These are phyloP conservation scores for Melipona beecheii DNA, from an alignment of 2,888 invertebrate genomes.

Conservation along the genomic window DNA sequence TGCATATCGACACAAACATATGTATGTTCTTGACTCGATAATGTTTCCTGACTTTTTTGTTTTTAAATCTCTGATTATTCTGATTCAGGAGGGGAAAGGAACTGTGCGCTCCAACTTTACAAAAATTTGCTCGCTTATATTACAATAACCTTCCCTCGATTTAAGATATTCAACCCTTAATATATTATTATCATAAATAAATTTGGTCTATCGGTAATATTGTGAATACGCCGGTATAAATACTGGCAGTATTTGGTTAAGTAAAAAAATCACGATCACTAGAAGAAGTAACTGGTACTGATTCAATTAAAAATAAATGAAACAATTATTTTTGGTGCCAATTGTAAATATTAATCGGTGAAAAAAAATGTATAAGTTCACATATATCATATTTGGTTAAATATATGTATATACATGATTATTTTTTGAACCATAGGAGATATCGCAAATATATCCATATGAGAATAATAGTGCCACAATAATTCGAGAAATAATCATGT, in stretches of 20 bases:
- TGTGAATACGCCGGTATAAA: constrained; percentile 82
- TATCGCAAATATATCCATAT: not conserved
- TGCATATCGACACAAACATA: constrained; percentile 5
- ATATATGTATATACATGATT: not conserved
- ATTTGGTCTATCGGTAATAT: constrained; percentile 84
- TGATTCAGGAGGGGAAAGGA: constrained; percentile 75
- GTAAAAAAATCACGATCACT: constrained; percentile 77
- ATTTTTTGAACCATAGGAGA: not conserved
- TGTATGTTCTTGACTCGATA: constrained; percentile 66
- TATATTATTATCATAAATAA: constrained; percentile 84
- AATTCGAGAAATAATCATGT: constrained; percentile 2
- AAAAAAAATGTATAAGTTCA: constrained; percentile 46
- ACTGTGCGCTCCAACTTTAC: constrained; percentile 82
- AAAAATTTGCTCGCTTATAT: constrained; percentile 80
- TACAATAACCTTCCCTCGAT: constrained; percentile 81
- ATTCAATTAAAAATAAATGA: constrained; percentile 38
- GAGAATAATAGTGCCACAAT: not conserved
- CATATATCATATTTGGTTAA: not conserved
- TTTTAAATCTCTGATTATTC: constrained; percentile 63
- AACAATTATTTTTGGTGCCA: constrained; percentile 33
- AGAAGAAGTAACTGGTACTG: constrained; percentile 73
- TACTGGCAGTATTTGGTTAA: constrained; percentile 83
- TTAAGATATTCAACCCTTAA: constrained; percentile 82
- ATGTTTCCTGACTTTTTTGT: constrained; percentile 65
- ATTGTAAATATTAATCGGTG: constrained; percentile 31